Conservation (phyloP, 2,113 vertebrate genomes). For the Stegastes partitus region DNA sequence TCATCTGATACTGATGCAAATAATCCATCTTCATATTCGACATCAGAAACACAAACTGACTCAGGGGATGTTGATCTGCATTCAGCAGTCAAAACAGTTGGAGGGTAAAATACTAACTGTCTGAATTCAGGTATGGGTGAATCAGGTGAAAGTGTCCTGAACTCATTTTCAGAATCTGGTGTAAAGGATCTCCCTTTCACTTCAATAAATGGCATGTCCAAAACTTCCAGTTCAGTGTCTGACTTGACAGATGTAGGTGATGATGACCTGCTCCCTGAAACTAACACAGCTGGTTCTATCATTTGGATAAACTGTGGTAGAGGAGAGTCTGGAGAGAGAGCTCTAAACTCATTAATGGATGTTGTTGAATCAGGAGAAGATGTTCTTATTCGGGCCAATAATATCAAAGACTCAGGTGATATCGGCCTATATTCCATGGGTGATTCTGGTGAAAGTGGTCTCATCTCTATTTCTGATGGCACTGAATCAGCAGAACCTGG, state of each 20-base stretch:
- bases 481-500: conserved; percentile 41
- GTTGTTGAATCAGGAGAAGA: conserved; percentile 25
- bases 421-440: background rate
- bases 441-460: conserved; percentile 55
- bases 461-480: conserved; percentile 32
- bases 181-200: conserved; percentile 13
- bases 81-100: background rate
- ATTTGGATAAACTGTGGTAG: conserved; percentile 47
- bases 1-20: conserved; percentile 23
- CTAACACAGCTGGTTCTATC: conserved; percentile 16
- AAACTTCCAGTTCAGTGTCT: conserved; percentile 46
- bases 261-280: conserved; percentile 17
- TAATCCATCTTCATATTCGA: conserved; percentile 23
- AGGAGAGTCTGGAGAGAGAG: conserved; percentile 33
- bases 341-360: conserved; percentile 10
- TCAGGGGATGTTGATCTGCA: conserved; percentile 56
- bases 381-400: conserved; percentile 8
- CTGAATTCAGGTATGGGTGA: conserved; percentile 64
- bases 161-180: conserved; percentile 54
- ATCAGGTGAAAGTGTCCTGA: conserved; percentile 55
- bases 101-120: background rate
- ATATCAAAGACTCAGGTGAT: conserved; percentile 12
- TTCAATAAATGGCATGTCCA: conserved; percentile 15
- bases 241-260: conserved; percentile 53
- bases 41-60: conserved; percentile 45